Conservation (phyloP, 2,113 vertebrate species). For the Callipepla californica region DNA sequence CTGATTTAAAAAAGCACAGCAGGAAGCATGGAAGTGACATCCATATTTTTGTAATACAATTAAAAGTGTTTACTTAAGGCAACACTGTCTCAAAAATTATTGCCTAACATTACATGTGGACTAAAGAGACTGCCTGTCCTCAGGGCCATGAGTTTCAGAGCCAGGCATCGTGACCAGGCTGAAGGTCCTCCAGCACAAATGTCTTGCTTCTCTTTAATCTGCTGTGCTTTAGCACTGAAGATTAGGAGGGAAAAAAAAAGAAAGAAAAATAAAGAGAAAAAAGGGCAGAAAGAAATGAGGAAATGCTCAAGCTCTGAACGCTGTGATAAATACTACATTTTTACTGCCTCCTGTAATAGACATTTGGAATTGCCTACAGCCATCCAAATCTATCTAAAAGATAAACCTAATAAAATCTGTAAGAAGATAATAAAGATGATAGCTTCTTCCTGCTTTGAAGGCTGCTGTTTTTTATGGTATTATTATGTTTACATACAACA, state of each 20-base stretch:
- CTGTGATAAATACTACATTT: background rate
- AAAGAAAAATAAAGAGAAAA: background rate
- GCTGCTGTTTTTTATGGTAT: background rate
- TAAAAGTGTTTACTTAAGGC: constrained; percentile 13
- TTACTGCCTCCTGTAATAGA: background rate
- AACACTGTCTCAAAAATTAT: constrained; percentile 22
- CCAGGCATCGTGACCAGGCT: background rate
- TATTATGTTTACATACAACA: background rate
- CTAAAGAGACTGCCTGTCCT: background rate
- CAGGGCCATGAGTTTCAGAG: background rate
- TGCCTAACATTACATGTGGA: background rate
- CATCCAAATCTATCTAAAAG: background rate
- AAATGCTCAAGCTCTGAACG: background rate
- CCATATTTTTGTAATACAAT: background rate
- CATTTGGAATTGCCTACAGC: background rate
- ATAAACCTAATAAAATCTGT: background rate
- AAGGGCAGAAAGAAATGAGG: background rate
- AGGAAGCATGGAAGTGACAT: background rate
- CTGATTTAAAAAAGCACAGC: background rate
- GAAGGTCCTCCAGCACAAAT: background rate
- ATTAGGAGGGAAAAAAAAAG: background rate
- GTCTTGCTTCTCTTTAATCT: background rate
- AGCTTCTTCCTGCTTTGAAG: background rate
- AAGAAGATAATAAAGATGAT: background rate
- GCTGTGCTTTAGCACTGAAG: background rate